phyloP scores from a whole-genome alignment of 2,797 vertebrate species.

The Cyprinodon diabolis region DNA sequence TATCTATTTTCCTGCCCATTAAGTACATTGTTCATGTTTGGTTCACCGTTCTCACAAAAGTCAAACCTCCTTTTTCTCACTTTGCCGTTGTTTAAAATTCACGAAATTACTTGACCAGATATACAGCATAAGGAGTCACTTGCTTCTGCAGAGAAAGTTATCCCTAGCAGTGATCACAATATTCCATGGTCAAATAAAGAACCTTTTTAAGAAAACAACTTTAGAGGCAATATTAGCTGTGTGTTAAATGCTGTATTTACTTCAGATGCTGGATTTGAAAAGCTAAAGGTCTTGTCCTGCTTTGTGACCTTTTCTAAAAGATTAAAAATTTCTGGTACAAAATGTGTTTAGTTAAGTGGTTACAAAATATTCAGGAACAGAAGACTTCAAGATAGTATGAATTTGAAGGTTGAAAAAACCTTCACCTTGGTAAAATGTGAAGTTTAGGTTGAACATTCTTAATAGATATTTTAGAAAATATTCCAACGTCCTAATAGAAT shows the following conservation, averaged over 20 bases:
- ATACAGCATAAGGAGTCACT: conserved; percentile 7
- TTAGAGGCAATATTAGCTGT: conserved; percentile 30
- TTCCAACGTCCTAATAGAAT: no score
- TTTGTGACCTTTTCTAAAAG: conserved; percentile 60
- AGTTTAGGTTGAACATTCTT: no score
- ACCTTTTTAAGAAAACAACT: conserved; percentile 9
- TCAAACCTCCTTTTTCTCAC: conserved; percentile 41
- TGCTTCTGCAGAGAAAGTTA: conserved; percentile 10
- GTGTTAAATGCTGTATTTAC: conserved; percentile 36
- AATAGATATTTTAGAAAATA: no score
- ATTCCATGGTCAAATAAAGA: conserved; percentile 8
- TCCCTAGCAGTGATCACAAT: neutral
- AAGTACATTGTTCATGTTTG: conserved; percentile 61
- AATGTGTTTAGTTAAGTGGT: conserved; percentile 61
- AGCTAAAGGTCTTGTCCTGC: conserved; percentile 54
- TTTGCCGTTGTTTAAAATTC: conserved; percentile 27
- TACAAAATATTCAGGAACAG: conserved; percentile 15
- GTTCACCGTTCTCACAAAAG: conserved; percentile 62
- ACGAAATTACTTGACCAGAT: conserved; percentile 38
- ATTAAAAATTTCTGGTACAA: conserved; percentile 54
- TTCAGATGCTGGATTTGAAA: conserved; percentile 54
- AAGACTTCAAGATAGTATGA: neutral
- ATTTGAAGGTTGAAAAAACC: conserved; percentile 5
- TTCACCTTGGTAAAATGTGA: neutral
- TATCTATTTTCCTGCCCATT: conserved; percentile 68